Evolutionary conservation across 1,140 invertebrate species (phyloP).

Genomic region (Drosophila bocki): DNA sequence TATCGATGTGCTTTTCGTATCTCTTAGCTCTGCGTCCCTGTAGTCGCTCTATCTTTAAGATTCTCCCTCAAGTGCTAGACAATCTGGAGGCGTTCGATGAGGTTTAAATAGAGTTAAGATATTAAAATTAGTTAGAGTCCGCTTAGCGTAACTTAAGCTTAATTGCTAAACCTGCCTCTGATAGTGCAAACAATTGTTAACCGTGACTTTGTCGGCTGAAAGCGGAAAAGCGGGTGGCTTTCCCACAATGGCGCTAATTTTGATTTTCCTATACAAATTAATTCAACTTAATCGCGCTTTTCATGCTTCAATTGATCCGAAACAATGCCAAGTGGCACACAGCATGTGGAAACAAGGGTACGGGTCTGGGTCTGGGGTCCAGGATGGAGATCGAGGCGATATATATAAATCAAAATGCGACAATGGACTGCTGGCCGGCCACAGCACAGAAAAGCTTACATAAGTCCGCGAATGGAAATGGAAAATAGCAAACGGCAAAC

Average conservation of each 20-base stretch:
- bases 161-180: slow-evolving; percentile 23
- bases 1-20: slow-evolving; percentile 32
- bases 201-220: slow-evolving; percentile 39
- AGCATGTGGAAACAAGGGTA: slow-evolving; percentile 57
- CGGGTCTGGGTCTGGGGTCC: slow-evolving; percentile 41
- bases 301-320: slow-evolving; percentile 75
- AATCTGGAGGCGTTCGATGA: slow-evolving; percentile 24
- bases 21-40: slow-evolving; percentile 22
- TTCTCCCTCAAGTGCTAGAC: slow-evolving; percentile 44
- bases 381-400: slow-evolving; percentile 69
- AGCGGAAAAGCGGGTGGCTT: slow-evolving; percentile 25
- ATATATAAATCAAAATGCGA: slow-evolving; percentile 77
- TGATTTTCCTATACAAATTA: slow-evolving; percentile 61
- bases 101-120: slow-evolving; percentile 17
- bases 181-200: slow-evolving; percentile 65
- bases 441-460: slow-evolving; percentile 64
- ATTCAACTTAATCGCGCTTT: slow-evolving; percentile 64
- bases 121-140: slow-evolving; percentile 14
- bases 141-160: slow-evolving; percentile 57
- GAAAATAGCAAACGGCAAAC: slow-evolving; percentile 27
- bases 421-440: slow-evolving; percentile 46
- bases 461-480: slow-evolving; percentile 52
- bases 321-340: slow-evolving; percentile 51
- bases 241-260: slow-evolving; percentile 65
- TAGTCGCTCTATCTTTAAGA: slow-evolving; percentile 27